Evolutionary conservation across 1,140 invertebrate species (phyloP).

Genomic region (Macrobrachium nipponense): DNA sequence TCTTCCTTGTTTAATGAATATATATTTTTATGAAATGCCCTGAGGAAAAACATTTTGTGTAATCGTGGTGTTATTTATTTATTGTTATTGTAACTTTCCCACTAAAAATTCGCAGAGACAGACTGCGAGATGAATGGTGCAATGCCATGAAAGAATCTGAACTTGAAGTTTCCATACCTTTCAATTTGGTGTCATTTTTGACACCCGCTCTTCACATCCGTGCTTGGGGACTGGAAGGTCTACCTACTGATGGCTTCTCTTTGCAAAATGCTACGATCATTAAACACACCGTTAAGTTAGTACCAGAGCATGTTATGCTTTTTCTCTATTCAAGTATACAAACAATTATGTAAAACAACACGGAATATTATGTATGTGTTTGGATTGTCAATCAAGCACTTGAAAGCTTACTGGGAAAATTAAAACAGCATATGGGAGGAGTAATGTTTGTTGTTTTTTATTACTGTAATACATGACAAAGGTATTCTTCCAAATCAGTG

Average conservation of each 20-base stretch:
- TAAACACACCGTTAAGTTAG: slow-evolving; percentile 48
- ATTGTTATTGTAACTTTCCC: not conserved
- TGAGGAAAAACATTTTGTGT: too few relatives aligned
- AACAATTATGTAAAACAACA: too few relatives aligned
- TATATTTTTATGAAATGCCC: too few relatives aligned
- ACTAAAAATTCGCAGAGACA: not conserved
- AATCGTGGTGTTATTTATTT: not conserved
- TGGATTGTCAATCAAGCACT: too few relatives aligned
- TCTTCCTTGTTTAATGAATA: too few relatives aligned
- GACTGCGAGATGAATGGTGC: slow-evolving; percentile 26
- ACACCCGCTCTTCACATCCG: slow-evolving; percentile 44
- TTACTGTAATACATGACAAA: too few relatives aligned
- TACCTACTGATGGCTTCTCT: slow-evolving; percentile 53
- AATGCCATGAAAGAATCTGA: slow-evolving; percentile 22
- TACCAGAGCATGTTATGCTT: not conserved
- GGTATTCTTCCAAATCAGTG: too few relatives aligned
- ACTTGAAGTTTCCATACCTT: slow-evolving; percentile 38
- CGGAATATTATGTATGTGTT: too few relatives aligned
- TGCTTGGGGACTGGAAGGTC: slow-evolving; percentile 53
- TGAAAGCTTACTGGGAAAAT: too few relatives aligned
- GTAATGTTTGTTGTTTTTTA: too few relatives aligned
- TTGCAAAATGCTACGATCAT: slow-evolving; percentile 55
- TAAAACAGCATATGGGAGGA: too few relatives aligned
- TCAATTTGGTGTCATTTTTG: slow-evolving; percentile 39
- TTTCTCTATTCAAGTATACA: not conserved